Base-by-base conservation (phyloP, 2,113 vertebrate species). In the Lepidothrix coronata region DNA sequence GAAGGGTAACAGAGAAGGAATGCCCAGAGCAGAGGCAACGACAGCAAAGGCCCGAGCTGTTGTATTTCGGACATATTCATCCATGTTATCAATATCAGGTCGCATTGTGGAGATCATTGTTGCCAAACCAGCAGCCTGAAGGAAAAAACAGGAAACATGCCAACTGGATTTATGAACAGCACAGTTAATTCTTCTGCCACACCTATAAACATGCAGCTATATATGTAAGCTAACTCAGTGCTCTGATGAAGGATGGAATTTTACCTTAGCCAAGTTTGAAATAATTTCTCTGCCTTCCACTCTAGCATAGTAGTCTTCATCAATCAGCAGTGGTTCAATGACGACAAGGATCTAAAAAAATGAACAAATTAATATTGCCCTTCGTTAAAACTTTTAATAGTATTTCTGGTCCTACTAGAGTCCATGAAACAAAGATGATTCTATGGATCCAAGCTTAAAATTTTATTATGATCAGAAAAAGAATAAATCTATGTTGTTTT, bases 21-120 rank as follows among this genome's bases (percentile, higher is more conserved):
- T 99, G 54, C 99, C 99, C n/a, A 99, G 97, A 43, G 99, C 99
- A 48, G 99, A 99, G 0, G 99, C 99, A 83, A 99, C 99, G 4
- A 99, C 99, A 5, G 99, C 99, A 88, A 99, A 99, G 95, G 99
- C 99, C 96, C 99, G 98, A 88, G 99, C 99, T 16, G 99, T 99
- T 51, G 99, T 99, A 95, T 99, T 99, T 97, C 99, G 98, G 90
- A 99, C 99, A 3, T 99, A 99, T 73, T 99, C 99, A 87, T 99
- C 99, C 99, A 99, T 99, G 96, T 99, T 99, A 97, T 99, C 99
- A 57, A 99, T 99, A 85, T 99, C 99, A 15, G 99, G 99, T 92
- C 99, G 97, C 99, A 99, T 99, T 4, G 99, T 99, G 78, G 99
- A 99, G 92, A 99, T 99, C 99, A 99, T 99, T 3, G 99, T 99